A percentile compares a stretch with the other conserved stretches of the same genome.
Evolutionary conservation across 2,113 vertebrate species (phyloP).

Genomic region (Pseudonaja textilis): DNA sequence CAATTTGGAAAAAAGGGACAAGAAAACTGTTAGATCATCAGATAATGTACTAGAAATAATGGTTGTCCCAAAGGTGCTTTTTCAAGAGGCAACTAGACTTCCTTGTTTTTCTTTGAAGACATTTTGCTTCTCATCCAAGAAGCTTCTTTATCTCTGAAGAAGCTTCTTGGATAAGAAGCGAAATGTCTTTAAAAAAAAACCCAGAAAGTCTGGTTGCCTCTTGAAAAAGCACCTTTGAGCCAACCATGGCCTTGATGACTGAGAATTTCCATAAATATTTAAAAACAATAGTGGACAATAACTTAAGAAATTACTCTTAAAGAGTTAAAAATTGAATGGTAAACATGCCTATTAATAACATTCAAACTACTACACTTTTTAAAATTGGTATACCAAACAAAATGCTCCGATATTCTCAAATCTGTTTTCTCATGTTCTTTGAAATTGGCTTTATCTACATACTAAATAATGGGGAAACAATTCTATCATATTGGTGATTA

Average conservation of each 20-base stretch:
- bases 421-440: background rate
- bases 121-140: too few relatives aligned
- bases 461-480: background rate
- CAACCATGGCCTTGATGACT: too few relatives aligned
- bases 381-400: background rate
- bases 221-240: too few relatives aligned
- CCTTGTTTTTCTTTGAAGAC: too few relatives aligned
- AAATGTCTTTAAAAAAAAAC: too few relatives aligned
- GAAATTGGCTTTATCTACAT: background rate
- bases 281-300: background rate
- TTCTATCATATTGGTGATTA: constrained; percentile 12
- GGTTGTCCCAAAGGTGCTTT: background rate
- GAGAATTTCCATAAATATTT: too few relatives aligned
- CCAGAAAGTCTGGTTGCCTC: too few relatives aligned
- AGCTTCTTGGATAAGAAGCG: too few relatives aligned
- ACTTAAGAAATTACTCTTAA: background rate
- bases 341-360: background rate
- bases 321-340: background rate
- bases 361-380: background rate
- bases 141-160: too few relatives aligned
- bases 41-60: background rate
- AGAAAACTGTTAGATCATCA: background rate
- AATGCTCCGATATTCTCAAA: background rate
- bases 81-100: too few relatives aligned
- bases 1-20: background rate